Evolutionary conservation across 2,113 vertebrate genomes (phyloP), one percentile per base, ranked within the genome.

Genomic region (Planiliza haematocheilus): DNA sequence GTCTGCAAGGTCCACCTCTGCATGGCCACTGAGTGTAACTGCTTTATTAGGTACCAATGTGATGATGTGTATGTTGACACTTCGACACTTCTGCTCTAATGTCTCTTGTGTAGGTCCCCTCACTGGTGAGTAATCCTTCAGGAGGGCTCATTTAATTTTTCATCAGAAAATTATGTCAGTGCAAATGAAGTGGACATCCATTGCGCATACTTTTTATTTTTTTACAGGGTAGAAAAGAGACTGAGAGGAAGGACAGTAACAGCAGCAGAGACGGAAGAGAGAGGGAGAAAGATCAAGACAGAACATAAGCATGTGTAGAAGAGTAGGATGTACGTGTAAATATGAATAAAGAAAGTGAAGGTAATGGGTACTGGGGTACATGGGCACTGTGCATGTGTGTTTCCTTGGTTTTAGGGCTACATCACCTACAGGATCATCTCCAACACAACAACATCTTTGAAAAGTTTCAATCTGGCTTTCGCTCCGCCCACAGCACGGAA

Each of bases 111-210:
- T 84, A 82, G 68, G 65, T 88, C 79, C 39, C 80, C 77, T 79
- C 71, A 39, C 82, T 46, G 81, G 86, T 86, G 90, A 90, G 72
- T 86, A 87, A 90, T 92, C 89, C 81, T 87, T 79, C 84, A 84
- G 67, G 77, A 87, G 76, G 77, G 84, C 84, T 86, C 83, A 86
- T 83, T 91, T 90, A 89, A 90, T 93, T 91, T 92, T 86, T 93
- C 91, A 88, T 89, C 87, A 74, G 81, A 73, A 89, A 81, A 87
- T 91, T 92, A 86, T 70, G 48, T 72, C 43, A 43, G 70, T 30
- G 68, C 85, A 90, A 91, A 91, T 84, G 89, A 91, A 86, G 78
- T 84, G 83, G 76, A 83, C 90, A 85, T 91, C 85, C 79, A 91
- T 91, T 89, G 69, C 69, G 75, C 77, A 34, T 74, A n/a, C n/a